Percentiles rank a stretch among this genome's conserved stretches.
These are phyloP conservation scores for Lomographa bimaculata DNA, from an alignment of 2,888 invertebrate species.

Conservation along the genomic window DNA sequence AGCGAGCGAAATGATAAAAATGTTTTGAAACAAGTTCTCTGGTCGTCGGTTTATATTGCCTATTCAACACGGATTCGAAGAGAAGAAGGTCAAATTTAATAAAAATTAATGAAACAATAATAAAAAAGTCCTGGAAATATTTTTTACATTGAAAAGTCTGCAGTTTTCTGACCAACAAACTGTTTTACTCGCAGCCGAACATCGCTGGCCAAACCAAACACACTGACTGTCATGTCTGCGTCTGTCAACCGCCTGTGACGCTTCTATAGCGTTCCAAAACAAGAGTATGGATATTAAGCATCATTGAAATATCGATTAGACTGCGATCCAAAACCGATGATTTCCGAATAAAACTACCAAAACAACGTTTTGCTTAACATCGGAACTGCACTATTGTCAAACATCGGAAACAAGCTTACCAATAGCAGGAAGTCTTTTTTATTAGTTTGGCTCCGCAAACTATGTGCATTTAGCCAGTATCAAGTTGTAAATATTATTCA, in stretches of 20 bases:
- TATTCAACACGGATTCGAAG: constrained; percentile 5
- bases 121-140: constrained; percentile 11
- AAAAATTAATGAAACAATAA: constrained; percentile 8
- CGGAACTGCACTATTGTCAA: too few species aligned
- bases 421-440: background rate
- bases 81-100: background rate
- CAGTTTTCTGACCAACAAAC: constrained; percentile 20
- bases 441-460: too few species aligned
- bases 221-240: constrained; percentile 24
- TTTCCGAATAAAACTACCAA: constrained; percentile 15
- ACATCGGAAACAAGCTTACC: too few species aligned
- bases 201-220: constrained; percentile 32
- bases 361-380: too few species aligned
- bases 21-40: constrained; percentile 66
- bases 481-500: too few species aligned
- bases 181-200: constrained; percentile 27
- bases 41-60: constrained; percentile 46
- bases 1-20: constrained; percentile 47
- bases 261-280: constrained; percentile 13
- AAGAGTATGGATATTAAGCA: constrained; percentile 6
- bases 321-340: constrained; percentile 1
- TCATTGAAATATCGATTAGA: background rate
- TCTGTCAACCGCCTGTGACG: constrained; percentile 20
- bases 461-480: too few species aligned
- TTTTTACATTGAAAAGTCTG: constrained; percentile 16